phyloP scores from a whole-genome alignment of 2,797 vertebrate genomes.

The Hyperoplus lanceolatus region DNA sequence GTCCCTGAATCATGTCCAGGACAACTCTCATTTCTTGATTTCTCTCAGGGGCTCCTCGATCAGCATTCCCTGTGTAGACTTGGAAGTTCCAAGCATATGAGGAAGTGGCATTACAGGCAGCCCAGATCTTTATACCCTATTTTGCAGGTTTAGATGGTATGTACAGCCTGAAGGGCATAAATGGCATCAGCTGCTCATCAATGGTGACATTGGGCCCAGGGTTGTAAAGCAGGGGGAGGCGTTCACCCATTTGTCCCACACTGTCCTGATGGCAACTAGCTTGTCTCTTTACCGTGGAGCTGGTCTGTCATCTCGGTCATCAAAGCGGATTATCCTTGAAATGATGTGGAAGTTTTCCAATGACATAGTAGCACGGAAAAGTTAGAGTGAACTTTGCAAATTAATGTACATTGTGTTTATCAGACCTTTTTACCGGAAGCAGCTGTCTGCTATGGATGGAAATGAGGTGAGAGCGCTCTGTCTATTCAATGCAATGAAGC shows the following conservation, averaged over 20 bases:
- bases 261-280: neutral
- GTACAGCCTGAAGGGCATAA: conserved; percentile 6
- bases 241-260: neutral
- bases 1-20: neutral
- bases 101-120: neutral
- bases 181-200: neutral
- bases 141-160: conserved; percentile 12
- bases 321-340: conserved; percentile 8
- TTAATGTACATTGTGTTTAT: no score
- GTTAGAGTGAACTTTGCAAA: no score
- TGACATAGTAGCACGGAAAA: conserved; percentile 2
- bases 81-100: neutral
- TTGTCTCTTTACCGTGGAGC: neutral
- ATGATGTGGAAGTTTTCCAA: conserved; percentile 13
- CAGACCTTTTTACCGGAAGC: no score
- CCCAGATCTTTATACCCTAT: neutral
- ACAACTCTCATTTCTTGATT: neutral
- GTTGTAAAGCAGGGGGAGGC: neutral
- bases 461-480: no score
- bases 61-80: no score
- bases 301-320: conserved; percentile 17
- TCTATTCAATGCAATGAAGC: no score
- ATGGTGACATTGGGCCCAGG: neutral
- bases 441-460: no score
- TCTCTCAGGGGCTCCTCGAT: neutral